A percentile compares a stretch with the other conserved stretches of the same genome.
Evolutionary conservation across 2,113 vertebrate species (phyloP).

Genomic region (Saimiri boliviensis): DNA sequence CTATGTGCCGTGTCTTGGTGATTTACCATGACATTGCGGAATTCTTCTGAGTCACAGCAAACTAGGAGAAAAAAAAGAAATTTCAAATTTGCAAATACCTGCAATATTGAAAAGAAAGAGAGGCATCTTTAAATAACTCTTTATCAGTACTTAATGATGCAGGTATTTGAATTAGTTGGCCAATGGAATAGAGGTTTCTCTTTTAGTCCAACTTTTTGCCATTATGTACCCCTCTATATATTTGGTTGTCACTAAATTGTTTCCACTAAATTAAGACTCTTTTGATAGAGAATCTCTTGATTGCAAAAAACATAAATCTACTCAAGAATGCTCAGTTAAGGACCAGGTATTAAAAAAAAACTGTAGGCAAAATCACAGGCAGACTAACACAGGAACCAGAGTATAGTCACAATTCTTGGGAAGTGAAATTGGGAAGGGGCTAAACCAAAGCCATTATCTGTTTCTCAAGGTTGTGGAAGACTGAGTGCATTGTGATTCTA

Average conservation of each 20-base stretch:
- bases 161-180: conserved; percentile 14
- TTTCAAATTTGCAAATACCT: neutral
- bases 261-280: neutral
- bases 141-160: neutral
- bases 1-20: conserved; percentile 51
- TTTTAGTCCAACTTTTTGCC: conserved; percentile 21
- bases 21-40: conserved; percentile 55
- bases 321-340: conserved; percentile 15
- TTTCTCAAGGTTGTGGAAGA: neutral
- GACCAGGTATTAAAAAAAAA: neutral
- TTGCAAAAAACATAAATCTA: neutral
- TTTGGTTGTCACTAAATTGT: conserved; percentile 38
- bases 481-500: neutral
- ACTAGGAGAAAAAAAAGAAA: conserved; percentile 6
- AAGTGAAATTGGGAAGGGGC: neutral
- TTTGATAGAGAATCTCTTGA: conserved; percentile 31
- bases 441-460: neutral
- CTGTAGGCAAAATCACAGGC: neutral
- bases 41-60: conserved; percentile 27
- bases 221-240: neutral
- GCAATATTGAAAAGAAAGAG: neutral
- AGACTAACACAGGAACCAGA: neutral
- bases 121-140: conserved; percentile 2
- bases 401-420: neutral
- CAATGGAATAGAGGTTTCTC: neutral